phyloP scores from a whole-genome alignment of 2,888 invertebrate genomes.

The Sipunculus nudus region DNA sequence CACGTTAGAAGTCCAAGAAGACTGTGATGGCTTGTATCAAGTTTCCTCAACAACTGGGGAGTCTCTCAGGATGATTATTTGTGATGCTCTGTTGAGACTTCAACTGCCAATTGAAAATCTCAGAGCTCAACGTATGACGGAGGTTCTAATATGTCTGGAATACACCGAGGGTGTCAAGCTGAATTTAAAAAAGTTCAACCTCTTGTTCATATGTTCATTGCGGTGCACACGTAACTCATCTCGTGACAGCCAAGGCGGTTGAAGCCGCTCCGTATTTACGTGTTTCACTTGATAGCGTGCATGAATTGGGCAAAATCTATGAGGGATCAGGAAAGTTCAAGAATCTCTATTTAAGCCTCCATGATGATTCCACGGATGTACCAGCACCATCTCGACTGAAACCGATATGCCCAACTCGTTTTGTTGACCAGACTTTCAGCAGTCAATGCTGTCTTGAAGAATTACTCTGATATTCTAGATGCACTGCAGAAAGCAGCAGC shows the following conservation, averaged over 20 bases:
- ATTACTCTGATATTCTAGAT: too few species aligned
- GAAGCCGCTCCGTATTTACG: neutral
- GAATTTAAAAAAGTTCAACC: constrained; percentile 4
- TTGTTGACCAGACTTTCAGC: too few species aligned
- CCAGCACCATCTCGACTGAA: too few species aligned
- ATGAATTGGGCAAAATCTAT: neutral
- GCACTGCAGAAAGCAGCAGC: too few species aligned
- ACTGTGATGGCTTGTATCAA: too few species aligned
- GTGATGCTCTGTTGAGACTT: neutral
- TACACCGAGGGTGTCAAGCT: constrained; percentile 5
- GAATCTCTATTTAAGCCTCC: neutral
- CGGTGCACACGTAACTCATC: constrained; percentile 3
- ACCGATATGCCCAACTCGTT: too few species aligned
- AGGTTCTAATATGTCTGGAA: constrained; percentile 3
- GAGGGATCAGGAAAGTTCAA: neutral
- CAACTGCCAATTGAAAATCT: neutral
- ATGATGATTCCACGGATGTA: too few species aligned
- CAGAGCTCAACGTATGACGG: constrained; percentile 1
- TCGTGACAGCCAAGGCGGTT: neutral
- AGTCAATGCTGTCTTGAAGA: too few species aligned
- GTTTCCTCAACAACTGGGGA: too few species aligned
- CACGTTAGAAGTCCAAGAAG: too few species aligned
- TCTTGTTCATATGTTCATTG: neutral
- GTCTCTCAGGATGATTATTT: too few species aligned
- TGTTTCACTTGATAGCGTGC: neutral